phyloP scores from a whole-genome alignment of 2,888 invertebrate species.

The Ophion obscuratus region DNA sequence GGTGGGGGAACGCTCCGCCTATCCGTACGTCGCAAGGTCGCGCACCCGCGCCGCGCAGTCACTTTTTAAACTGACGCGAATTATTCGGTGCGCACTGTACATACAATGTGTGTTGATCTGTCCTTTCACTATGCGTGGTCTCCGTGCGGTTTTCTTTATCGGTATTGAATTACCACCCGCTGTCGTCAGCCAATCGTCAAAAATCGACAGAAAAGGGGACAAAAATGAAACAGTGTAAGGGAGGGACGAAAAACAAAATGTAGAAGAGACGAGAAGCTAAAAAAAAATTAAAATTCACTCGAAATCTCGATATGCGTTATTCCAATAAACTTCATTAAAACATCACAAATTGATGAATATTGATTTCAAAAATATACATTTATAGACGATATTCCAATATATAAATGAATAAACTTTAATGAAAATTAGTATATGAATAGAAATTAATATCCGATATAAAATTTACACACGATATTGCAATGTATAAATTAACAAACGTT shows the following conservation, averaged over 20 bases:
- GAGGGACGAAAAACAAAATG: conserved; percentile 5
- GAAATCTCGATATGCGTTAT: conserved; percentile 71
- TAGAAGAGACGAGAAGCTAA: conserved; percentile 63
- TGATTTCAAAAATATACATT: conserved; percentile 39
- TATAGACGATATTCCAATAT: conserved; percentile 53
- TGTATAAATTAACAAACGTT: conserved; percentile 80
- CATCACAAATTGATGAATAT: not conserved
- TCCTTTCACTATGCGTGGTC: conserved; percentile 40
- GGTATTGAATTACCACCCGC: conserved; percentile 26
- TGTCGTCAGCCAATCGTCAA: conserved; percentile 22
- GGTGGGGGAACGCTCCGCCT: too few relatives aligned
- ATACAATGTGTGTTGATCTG: not conserved
- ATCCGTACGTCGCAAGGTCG: not conserved
- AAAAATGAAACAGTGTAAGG: not conserved
- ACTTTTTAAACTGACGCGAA: not conserved
- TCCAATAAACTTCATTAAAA: conserved; percentile 48
- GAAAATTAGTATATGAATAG: not conserved
- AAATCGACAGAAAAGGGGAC: not conserved
- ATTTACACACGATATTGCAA: conserved; percentile 67
- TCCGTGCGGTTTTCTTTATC: conserved; percentile 23
- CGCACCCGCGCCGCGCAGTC: not conserved
- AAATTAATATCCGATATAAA: conserved; percentile 1
- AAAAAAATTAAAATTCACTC: conserved; percentile 82
- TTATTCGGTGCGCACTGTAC: not conserved
- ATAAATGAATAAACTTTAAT: too few relatives aligned